phyloP scores from a whole-genome alignment of 2,888 invertebrate species.

The Caenorhabditis sp. region DNA sequence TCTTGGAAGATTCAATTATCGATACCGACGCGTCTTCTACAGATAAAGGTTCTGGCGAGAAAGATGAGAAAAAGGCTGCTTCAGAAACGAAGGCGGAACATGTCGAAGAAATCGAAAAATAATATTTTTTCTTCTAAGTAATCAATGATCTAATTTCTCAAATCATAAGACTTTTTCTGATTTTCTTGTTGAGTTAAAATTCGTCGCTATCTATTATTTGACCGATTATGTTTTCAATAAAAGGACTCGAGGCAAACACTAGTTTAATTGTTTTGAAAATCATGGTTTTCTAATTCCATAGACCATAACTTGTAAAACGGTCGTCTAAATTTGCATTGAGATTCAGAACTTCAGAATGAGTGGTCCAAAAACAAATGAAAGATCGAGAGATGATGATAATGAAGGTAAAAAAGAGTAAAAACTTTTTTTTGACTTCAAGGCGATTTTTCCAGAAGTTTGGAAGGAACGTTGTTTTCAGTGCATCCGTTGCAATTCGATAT shows the following conservation, averaged over 20 bases:
- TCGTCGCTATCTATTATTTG: not conserved
- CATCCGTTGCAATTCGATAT: conserved; percentile 18
- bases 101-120: not conserved
- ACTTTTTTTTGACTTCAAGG: not conserved
- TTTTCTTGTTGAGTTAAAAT: not conserved
- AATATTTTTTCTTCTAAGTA: not conserved
- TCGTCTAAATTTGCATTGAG: too few relatives aligned
- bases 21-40: conserved; percentile 33
- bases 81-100: not conserved
- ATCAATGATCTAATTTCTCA: conserved; percentile 5
- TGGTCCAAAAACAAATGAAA: not conserved
- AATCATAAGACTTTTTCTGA: not conserved
- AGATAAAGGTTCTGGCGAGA: too few relatives aligned
- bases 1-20: not conserved
- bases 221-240: not conserved
- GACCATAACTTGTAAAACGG: not conserved
- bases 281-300: too few relatives aligned
- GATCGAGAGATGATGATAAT: conserved; percentile 1
- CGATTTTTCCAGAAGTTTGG: conserved; percentile 23
- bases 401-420: not conserved
- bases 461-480: conserved; percentile 31
- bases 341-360: not conserved
- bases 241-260: too few relatives aligned
- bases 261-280: too few relatives aligned
- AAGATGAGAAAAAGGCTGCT: not conserved